Evolutionary conservation across 2,113 vertebrate species (phyloP), one percentile per base, ranked within the genome.

Genomic region (Kobus ellipsiprymnus): DNA sequence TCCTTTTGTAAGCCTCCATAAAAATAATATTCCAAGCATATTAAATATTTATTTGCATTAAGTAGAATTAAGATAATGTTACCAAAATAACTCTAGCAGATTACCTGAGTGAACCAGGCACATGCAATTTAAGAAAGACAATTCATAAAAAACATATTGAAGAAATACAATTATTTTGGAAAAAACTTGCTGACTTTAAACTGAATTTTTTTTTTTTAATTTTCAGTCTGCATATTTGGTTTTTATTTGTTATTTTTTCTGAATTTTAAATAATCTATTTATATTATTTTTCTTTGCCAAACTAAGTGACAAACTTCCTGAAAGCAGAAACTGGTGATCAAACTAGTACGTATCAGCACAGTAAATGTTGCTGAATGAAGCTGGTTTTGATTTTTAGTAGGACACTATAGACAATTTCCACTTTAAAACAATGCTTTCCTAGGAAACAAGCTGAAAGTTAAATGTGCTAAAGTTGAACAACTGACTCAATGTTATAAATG

Each of bases 361-460:
- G 9, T 86, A 90, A 86, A 85, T 40, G 46, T n/a, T 81, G 33
- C 55, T 83, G 25, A 91, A 33, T 89, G 80, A 71, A 88, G 50
- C 46, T 82, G n/a, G 29, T 87, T 74, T 52, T 87, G 48, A 80
- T 91, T 87, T 60, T 46, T 84, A 64, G 29, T 88, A 80, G 29
- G 78, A 85, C 52, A 14, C 40, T 89, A 29, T 85, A 92, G 46
- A 36, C 78, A 84, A 46, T 67, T 40, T 89, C 57, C 36, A 77
- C 55, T 97, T 97, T 91, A 85, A 92, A 92, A 87, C 48, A 92
- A 25, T 92, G 60, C 83, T 85, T 86, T 90, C 54, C 54, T 92
- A 94, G 60, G 94, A 94, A 94, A 55, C 16, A 7, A 71, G 10
- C 21, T 71, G 27, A 21, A 78, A 85, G 57, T 85, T 95, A 84